These are phyloP conservation scores for Sminthurides aquaticus DNA, from an alignment of 2,888 invertebrate species.

Conservation along the genomic window DNA sequence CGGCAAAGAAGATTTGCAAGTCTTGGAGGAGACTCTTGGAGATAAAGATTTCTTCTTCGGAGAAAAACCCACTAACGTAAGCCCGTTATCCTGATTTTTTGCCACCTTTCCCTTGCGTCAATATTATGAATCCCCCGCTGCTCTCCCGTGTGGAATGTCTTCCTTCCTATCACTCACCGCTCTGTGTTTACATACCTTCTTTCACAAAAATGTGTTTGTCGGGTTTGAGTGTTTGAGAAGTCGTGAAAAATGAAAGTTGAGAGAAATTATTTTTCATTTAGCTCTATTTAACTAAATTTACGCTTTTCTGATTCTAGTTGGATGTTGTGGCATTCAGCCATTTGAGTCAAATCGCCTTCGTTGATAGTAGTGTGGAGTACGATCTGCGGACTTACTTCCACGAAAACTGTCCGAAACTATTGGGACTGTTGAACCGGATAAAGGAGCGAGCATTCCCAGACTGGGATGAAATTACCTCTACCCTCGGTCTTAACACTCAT, in stretches of 20 bases:
- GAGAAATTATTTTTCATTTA: no score
- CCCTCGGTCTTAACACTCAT: conserved; percentile 74
- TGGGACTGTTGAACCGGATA: conserved; percentile 80
- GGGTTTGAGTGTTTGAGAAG: no score
- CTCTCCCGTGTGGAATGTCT: neutral
- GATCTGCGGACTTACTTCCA: conserved; percentile 80
- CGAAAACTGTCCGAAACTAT: conserved; percentile 79
- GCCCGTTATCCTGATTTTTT: no score
- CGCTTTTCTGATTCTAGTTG: conserved; percentile 55
- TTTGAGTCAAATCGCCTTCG: conserved; percentile 83
- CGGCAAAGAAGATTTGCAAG: conserved; percentile 83
- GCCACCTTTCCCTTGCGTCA: no score
- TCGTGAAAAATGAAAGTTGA: no score
- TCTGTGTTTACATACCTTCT: neutral
- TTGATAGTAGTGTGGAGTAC: conserved; percentile 80
- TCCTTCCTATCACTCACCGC: neutral
- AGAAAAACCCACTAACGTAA: conserved; percentile 80
- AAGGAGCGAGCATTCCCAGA: conserved; percentile 74
- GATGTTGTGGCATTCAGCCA: conserved; percentile 90
- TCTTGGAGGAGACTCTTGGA: conserved; percentile 75
- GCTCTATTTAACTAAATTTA: no score
- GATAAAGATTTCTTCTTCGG: conserved; percentile 94
- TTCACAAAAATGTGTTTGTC: no score
- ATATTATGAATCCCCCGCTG: neutral
- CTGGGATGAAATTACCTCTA: conserved; percentile 83